A percentile compares a stretch with the other conserved stretches of the same genome.
Evolutionary conservation across 2,797 vertebrate species (phyloP).

Genomic region (Sebastes minor): DNA sequence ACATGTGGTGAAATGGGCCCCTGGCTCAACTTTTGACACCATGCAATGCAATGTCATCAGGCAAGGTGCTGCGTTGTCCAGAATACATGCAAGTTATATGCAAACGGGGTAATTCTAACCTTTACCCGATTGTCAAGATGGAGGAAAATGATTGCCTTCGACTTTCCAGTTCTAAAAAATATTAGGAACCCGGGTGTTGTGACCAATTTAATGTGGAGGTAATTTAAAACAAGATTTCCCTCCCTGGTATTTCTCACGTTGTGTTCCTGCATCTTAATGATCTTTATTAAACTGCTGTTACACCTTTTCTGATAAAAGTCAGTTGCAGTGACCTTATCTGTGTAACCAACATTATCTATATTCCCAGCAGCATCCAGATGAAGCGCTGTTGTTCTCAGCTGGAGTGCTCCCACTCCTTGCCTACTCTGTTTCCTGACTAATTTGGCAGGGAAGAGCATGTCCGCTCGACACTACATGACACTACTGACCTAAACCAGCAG

Average conservation of each 20-base stretch:
- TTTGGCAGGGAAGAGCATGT: conserved; percentile 64
- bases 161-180: conserved; percentile 7
- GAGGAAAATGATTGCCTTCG: not conserved
- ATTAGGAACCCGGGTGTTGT: not conserved
- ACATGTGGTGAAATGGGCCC: not conserved
- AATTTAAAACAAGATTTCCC: conserved; percentile 9
- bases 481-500: conserved; percentile 61
- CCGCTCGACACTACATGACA: conserved; percentile 60
- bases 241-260: conserved; percentile 19
- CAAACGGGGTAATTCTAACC: not conserved
- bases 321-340: conserved; percentile 60
- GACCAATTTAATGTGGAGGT: not conserved
- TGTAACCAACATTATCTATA: conserved; percentile 61
- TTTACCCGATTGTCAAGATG: not conserved
- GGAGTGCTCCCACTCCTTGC: conserved; percentile 55
- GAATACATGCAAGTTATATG: not conserved
- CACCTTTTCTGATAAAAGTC: conserved; percentile 45
- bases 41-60: not conserved
- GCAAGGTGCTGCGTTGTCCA: not conserved
- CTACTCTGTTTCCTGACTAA: conserved; percentile 64
- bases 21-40: not conserved
- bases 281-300: conserved; percentile 46
- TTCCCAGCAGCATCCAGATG: conserved; percentile 54
- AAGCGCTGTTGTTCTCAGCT: conserved; percentile 67
- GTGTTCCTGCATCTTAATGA: conserved; percentile 40